Evolutionary conservation across 2,888 invertebrate genomes (phyloP).

Genomic region (Drosophila hamatofila): DNA sequence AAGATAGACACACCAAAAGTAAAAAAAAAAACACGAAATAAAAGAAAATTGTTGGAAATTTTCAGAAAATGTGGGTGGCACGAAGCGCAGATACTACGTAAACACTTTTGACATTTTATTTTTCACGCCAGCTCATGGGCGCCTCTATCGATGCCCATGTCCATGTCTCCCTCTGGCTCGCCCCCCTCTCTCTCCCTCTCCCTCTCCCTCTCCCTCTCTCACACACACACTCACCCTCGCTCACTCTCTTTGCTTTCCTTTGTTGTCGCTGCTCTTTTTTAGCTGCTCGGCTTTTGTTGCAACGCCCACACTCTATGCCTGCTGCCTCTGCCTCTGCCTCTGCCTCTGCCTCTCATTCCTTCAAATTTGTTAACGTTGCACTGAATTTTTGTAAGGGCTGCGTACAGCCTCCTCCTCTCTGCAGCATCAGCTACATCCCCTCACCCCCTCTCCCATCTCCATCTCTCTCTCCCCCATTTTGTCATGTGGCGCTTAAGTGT

Average conservation of each 20-base stretch:
- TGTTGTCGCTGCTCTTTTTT: constrained; percentile 62
- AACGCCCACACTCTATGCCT: constrained; percentile 29
- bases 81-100: constrained; percentile 54
- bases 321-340: background rate
- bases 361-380: constrained; percentile 20
- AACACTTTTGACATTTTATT: constrained; percentile 80
- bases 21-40: constrained; percentile 23
- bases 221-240: background rate
- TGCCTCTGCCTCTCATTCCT: background rate
- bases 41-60: constrained; percentile 9
- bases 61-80: background rate
- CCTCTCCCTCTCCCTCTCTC: background rate
- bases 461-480: constrained; percentile 6
- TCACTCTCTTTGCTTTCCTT: constrained; percentile 33
- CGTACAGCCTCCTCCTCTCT: background rate
- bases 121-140: constrained; percentile 71
- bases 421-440: background rate
- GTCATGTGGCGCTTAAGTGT: constrained; percentile 55
- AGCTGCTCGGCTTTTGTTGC: constrained; percentile 58
- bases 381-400: constrained; percentile 29
- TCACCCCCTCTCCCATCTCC: too few relatives aligned
- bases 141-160: constrained; percentile 42
- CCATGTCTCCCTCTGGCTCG: constrained; percentile 1
- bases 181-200: too few relatives aligned
- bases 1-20: constrained; percentile 57